Evolutionary conservation across 2,888 invertebrate genomes (phyloP).

Genomic region (Xestobium rufovillosum): DNA sequence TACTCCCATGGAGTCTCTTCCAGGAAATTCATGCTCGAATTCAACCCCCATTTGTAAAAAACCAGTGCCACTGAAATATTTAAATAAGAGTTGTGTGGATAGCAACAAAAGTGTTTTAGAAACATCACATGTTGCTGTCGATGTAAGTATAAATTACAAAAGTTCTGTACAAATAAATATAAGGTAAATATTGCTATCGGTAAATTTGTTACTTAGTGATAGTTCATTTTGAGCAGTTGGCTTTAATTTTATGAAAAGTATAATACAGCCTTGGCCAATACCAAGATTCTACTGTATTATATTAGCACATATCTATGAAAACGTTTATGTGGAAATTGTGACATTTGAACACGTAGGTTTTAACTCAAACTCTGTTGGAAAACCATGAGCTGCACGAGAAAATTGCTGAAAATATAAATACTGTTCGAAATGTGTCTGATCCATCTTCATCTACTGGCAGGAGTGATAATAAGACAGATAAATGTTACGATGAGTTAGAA

Average conservation of each 20-base stretch:
- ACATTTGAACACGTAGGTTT: constrained; percentile 32
- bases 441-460: not conserved
- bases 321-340: no score
- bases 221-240: no score
- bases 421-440: constrained; percentile 33
- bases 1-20: constrained; percentile 28
- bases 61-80: constrained; percentile 5
- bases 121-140: constrained; percentile 1
- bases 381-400: constrained; percentile 48
- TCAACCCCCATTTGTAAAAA: constrained; percentile 2
- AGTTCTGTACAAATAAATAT: no score
- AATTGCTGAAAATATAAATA: constrained; percentile 50
- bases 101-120: not conserved
- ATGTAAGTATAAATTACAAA: no score
- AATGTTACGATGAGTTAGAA: constrained; percentile 37
- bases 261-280: no score
- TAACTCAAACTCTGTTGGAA: constrained; percentile 45
- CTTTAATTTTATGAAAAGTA: no score
- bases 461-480: constrained; percentile 9
- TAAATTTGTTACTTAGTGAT: no score
- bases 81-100: not conserved
- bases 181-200: no score
- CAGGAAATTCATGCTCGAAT: constrained; percentile 23
- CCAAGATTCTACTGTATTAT: no score
- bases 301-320: no score